Evolutionary conservation across 2,888 invertebrate species (phyloP).

Genomic region (Amiota mariae): DNA sequence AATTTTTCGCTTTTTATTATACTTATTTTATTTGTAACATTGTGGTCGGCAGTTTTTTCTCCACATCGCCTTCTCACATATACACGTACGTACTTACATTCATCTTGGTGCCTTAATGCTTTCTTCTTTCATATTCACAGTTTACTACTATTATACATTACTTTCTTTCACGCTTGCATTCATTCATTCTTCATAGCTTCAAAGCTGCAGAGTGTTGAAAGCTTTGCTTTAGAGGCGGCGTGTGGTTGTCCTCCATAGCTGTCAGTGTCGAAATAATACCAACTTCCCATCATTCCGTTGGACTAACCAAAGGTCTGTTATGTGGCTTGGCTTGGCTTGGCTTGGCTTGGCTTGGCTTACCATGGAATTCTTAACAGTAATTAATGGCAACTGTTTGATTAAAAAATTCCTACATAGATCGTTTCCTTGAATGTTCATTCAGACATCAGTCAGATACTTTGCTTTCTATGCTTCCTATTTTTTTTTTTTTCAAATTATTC

Average conservation of each 20-base stretch:
- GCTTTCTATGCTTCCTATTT: not conserved
- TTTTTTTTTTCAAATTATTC: not conserved
- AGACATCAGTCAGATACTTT: not conserved
- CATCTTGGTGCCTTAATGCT: conserved; percentile 35
- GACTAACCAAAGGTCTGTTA: conserved; percentile 53
- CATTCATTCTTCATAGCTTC: conserved; percentile 56
- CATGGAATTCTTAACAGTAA: conserved; percentile 68
- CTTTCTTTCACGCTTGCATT: conserved; percentile 48
- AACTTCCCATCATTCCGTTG: too few species aligned
- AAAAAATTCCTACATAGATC: conserved; percentile 67
- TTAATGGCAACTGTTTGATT: conserved; percentile 73
- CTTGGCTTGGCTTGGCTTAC: conserved; percentile 41
- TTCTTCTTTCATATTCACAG: conserved; percentile 43
- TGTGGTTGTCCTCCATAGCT: not conserved
- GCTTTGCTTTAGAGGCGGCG: not conserved
- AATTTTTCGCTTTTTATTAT: conserved; percentile 28
- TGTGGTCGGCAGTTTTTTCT: conserved; percentile 54
- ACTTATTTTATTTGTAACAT: conserved; percentile 41
- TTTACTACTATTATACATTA: too few species aligned
- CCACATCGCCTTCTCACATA: conserved; percentile 29
- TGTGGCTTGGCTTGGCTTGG: conserved; percentile 52
- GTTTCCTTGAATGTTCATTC: not conserved
- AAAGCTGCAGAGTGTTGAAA: not conserved
- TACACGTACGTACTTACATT: not conserved
- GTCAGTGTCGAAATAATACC: conserved; percentile 57